Conservation (phyloP, 1,140 invertebrate genomes). For the Drosophila sechellia region DNA sequence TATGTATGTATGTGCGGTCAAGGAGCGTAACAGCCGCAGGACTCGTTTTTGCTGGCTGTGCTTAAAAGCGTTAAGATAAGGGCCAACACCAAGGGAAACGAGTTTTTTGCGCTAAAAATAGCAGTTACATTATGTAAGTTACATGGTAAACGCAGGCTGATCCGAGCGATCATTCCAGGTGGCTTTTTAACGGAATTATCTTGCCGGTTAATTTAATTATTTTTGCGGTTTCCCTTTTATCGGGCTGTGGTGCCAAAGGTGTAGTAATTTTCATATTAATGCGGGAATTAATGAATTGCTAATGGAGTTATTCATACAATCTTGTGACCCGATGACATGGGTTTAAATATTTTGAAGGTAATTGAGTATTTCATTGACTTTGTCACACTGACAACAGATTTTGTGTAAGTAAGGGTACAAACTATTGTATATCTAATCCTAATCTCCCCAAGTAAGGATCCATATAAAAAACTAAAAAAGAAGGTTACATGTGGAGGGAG, state of each 20-base stretch:
- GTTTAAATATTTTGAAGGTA: neutral
- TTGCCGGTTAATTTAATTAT: slow-evolving; percentile 28
- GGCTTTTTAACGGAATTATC: slow-evolving; percentile 18
- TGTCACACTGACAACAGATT: too few species aligned
- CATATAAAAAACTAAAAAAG: neutral
- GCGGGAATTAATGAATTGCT: neutral
- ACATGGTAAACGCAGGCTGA: slow-evolving; percentile 11
- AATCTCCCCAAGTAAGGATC: too few species aligned
- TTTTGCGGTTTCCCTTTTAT: slow-evolving; percentile 3
- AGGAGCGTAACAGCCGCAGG: slow-evolving; percentile 41
- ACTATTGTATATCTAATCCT: too few species aligned
- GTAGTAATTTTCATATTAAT: slow-evolving; percentile 5
- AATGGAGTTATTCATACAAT: neutral
- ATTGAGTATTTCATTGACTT: neutral
- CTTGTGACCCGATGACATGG: neutral
- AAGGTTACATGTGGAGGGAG: neutral
- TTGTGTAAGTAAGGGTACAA: too few species aligned
- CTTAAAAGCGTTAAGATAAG: slow-evolving; percentile 47
- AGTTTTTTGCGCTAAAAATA: slow-evolving; percentile 33
- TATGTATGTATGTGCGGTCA: slow-evolving; percentile 21
- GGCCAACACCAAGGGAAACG: slow-evolving; percentile 32
- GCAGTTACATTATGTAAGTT: slow-evolving; percentile 41
- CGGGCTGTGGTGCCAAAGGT: neutral
- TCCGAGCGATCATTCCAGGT: slow-evolving; percentile 27
- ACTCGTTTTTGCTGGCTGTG: slow-evolving; percentile 45